phyloP scores from a whole-genome alignment of 2,113 vertebrate genomes.

The Ctenodactylus gundi region DNA sequence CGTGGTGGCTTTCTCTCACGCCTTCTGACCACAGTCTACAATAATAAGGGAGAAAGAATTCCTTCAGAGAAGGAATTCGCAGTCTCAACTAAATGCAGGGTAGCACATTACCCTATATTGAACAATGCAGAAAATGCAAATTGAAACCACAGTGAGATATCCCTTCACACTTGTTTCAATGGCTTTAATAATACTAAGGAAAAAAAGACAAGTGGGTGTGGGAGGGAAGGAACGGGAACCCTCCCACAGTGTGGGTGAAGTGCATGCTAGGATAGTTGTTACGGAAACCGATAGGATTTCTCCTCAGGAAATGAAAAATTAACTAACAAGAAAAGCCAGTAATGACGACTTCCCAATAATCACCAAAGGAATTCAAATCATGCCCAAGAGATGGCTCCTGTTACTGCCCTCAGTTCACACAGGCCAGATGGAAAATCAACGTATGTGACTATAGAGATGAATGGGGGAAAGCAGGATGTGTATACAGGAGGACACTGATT shows the following conservation, averaged over 20 bases:
- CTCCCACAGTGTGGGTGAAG: neutral
- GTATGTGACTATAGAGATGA: neutral
- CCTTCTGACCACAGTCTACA: neutral
- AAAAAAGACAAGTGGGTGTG: neutral
- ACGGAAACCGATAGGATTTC: neutral
- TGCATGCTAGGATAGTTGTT: neutral
- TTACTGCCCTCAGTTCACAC: neutral
- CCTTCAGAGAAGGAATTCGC: neutral
- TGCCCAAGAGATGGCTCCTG: neutral
- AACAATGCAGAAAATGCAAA: neutral
- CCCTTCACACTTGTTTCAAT: neutral
- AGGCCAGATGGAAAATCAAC: neutral
- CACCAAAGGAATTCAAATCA: neutral
- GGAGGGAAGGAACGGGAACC: neutral
- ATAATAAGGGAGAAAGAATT: neutral
- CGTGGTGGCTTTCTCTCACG: neutral
- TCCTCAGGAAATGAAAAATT: neutral
- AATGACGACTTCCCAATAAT: neutral
- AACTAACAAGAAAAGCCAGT: no score
- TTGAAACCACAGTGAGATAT: neutral
- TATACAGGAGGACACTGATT: accelerated
- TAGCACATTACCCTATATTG: no score
- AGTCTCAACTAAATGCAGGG: neutral
- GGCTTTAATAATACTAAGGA: no score
- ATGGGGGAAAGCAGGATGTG: neutral